phyloP scores from a whole-genome alignment of 2,888 invertebrate species.

The Chaitophorus viminalis region DNA sequence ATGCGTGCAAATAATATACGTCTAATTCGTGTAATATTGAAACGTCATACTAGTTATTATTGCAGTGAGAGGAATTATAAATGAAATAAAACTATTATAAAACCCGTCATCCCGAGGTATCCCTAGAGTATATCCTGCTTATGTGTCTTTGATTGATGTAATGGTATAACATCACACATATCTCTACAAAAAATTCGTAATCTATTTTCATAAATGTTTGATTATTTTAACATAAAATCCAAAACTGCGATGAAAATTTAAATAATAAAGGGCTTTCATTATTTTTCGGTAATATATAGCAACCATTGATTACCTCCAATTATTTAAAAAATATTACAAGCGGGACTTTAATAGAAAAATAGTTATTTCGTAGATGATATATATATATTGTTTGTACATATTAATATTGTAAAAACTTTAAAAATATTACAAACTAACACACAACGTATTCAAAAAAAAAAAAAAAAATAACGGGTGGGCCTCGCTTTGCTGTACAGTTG shows the following conservation, averaged over 20 bases:
- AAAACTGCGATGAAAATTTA: background rate
- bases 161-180: background rate
- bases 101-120: background rate
- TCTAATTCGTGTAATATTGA: background rate
- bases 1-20: background rate
- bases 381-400: too few species aligned
- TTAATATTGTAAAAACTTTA: too few species aligned
- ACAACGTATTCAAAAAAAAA: too few species aligned
- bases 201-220: background rate
- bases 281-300: too few species aligned
- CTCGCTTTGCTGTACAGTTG: too few species aligned
- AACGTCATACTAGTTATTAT: slow-evolving; percentile 20
- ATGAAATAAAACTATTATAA: slow-evolving; percentile 20
- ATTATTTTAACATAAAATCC: background rate
- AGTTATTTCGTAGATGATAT: too few species aligned
- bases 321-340: too few species aligned
- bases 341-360: too few species aligned
- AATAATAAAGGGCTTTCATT: background rate
- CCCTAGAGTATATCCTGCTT: background rate
- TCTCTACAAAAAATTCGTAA: background rate
- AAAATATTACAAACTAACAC: too few species aligned
- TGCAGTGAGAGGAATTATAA: background rate
- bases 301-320: too few species aligned
- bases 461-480: too few species aligned
- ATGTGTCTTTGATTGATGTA: background rate